Percentiles rank a stretch among this genome's conserved stretches.
phyloP scores from a whole-genome alignment of 2,888 invertebrate genomes.

The Papilio elwesi region DNA sequence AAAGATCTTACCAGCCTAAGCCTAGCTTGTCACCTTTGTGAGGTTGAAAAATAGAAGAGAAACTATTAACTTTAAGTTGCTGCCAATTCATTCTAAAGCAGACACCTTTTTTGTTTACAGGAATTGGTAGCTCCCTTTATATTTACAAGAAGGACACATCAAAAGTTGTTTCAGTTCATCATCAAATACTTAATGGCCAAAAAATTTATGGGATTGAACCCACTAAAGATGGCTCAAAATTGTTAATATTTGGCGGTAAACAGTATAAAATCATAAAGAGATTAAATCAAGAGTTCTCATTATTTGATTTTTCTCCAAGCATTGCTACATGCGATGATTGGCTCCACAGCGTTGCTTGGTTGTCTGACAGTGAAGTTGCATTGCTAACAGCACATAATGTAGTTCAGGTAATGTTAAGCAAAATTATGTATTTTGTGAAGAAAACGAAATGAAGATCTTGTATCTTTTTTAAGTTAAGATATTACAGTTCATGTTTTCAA shows the following conservation, averaged over 20 bases:
- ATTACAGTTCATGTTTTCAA: too few species aligned
- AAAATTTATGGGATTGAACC: slow-evolving; percentile 84
- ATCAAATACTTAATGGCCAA: slow-evolving; percentile 68
- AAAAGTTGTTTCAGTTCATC: slow-evolving; percentile 46
- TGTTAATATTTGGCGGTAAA: slow-evolving; percentile 85
- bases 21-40: too few species aligned
- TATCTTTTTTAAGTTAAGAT: too few species aligned
- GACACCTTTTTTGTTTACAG: slow-evolving; percentile 57
- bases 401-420: slow-evolving; percentile 68
- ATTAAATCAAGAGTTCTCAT: slow-evolving; percentile 40
- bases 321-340: slow-evolving; percentile 83
- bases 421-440: background rate
- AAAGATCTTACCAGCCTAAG: too few species aligned
- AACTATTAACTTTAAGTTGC: too few species aligned
- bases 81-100: too few species aligned
- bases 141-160: slow-evolving; percentile 58
- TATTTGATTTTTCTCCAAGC: slow-evolving; percentile 50
- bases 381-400: slow-evolving; percentile 87
- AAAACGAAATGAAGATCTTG: too few species aligned
- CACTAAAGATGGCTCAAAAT: slow-evolving; percentile 53
- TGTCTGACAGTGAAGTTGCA: slow-evolving; percentile 73
- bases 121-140: slow-evolving; percentile 79
- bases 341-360: slow-evolving; percentile 85
- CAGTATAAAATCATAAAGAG: slow-evolving; percentile 67
- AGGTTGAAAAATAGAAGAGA: too few species aligned